Base-by-base conservation (phyloP, 2,113 vertebrate genomes). In the Melanotaenia duboulayi region DNA sequence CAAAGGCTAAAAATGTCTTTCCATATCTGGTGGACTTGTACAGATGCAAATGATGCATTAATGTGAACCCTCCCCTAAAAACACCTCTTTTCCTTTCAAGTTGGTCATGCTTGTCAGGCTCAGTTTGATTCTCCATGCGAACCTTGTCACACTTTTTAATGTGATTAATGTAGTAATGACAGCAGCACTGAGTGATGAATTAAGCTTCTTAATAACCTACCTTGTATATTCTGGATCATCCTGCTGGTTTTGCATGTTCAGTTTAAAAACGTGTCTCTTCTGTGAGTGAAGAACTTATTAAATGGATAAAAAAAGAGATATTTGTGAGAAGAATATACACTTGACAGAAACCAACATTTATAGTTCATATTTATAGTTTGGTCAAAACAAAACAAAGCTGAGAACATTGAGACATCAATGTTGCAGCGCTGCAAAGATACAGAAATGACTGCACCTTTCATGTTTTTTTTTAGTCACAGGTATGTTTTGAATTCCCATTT, bases 151-250 rank as follows among this genome's bases (percentile, higher is more conserved):
- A 55, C 16, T 22, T 55, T 66, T 51, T 62, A 63, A 66, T 52
- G 23, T 42, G 50, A 65, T 74, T 77, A 77, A 49, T 11, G 22
- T 46, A 68, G 44, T 66, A 51, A 73, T 64, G 22, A 37, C 49
- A 37, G 40, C 14, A 64, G 39, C 25, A 58, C 64, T 63, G 20
- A 70, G 66, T 8, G 23, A 57, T 69, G 23, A 49, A 82, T 65
- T 48, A 17, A 54, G 17, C 42, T 60, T n/a, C 32, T 55, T 20
- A 23, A 32, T 42, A 11, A 51, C 42, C 1, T 8, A 13, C 25
- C 22, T 48, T 23, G 9, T 24, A 52, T 20, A 48, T 71, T 67
- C 44, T 32, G n/a, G 65, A 20, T 10, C 39, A 37, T 40, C 32
- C 23, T 42, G 22, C 19, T 52, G 20, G 63, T 65, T 40, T 19